Conservation (phyloP, 2,888 invertebrate genomes). For the Allolobophora icterica region DNA sequence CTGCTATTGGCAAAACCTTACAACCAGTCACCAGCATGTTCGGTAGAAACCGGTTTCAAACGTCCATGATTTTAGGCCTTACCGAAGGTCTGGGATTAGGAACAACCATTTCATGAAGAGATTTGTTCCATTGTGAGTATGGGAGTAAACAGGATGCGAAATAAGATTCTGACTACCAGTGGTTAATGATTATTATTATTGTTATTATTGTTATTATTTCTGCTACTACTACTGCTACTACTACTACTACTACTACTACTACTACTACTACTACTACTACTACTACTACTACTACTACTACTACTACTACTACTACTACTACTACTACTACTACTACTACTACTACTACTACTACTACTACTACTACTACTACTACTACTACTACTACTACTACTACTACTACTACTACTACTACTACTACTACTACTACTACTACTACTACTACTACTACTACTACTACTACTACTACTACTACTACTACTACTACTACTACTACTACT, state of each 20-base stretch:
- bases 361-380: not conserved
- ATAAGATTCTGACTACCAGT: not conserved
- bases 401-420: not conserved
- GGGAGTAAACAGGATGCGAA: too few species aligned
- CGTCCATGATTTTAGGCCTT: too few species aligned
- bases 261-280: not conserved
- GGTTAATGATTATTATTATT: not conserved
- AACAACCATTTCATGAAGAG: too few species aligned
- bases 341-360: not conserved
- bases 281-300: not conserved
- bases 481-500: conserved; percentile 1
- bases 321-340: not conserved
- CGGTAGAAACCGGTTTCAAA: too few species aligned
- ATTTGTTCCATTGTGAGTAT: too few species aligned
- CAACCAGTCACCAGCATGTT: too few species aligned
- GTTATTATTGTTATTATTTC: not conserved
- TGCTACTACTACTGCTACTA: not conserved
- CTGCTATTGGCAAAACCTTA: too few species aligned
- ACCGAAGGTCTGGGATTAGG: too few species aligned
- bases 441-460: not conserved
- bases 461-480: not conserved
- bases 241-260: not conserved
- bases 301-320: not conserved
- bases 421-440: conserved; percentile 9
- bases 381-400: not conserved